Conservation (phyloP, 1,140 invertebrate species). For the Ctenoplectra terminalis region DNA sequence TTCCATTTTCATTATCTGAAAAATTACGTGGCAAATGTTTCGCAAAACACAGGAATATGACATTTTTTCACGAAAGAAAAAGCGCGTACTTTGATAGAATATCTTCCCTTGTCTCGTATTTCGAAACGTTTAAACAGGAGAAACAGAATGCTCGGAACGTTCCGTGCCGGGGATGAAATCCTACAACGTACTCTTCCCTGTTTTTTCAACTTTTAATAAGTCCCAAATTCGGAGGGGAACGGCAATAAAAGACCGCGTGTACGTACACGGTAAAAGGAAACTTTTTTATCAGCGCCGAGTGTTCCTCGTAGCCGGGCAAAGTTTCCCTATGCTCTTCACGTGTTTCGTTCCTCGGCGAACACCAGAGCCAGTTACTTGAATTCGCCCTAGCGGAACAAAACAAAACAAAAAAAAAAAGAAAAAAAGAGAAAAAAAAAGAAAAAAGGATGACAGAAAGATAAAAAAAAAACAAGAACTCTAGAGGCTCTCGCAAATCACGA, state of each 20-base stretch:
- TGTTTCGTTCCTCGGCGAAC: conserved; percentile 28
- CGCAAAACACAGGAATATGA: background rate
- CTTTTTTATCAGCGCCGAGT: conserved; percentile 12
- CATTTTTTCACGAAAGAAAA: background rate
- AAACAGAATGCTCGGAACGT: too few relatives aligned
- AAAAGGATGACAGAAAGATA: background rate
- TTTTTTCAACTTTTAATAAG: conserved; percentile 29
- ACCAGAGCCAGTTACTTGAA: conserved; percentile 23
- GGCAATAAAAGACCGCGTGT: background rate
- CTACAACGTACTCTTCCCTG: too few relatives aligned
- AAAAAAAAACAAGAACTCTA: background rate
- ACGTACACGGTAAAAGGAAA: background rate
- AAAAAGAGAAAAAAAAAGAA: too few relatives aligned
- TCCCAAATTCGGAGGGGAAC: conserved; percentile 14
- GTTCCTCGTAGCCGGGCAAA: background rate
- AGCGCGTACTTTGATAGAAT: background rate
- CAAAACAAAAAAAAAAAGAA: background rate
- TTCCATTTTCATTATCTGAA: background rate
- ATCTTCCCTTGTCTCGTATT: too few relatives aligned
- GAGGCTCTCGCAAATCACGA: conserved; percentile 22
- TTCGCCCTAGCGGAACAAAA: background rate
- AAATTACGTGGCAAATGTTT: conserved; percentile 10
- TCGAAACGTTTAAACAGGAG: conserved; percentile 9
- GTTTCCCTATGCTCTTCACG: background rate
- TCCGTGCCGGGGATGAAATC: too few relatives aligned